Evolutionary conservation across 2,888 invertebrate genomes (phyloP), one percentile per base, ranked within the genome.

Genomic region (Drosophila antonietae): DNA sequence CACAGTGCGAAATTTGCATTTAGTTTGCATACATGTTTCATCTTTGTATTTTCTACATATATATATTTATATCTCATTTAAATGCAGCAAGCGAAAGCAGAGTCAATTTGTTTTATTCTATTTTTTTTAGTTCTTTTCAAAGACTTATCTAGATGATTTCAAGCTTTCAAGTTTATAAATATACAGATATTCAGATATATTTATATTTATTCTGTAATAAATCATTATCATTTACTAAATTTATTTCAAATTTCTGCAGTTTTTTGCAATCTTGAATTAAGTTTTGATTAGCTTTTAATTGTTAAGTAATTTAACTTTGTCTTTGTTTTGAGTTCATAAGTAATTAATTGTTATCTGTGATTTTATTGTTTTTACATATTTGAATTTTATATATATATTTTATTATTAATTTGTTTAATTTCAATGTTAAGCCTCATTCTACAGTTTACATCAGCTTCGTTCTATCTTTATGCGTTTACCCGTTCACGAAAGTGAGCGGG

Each of bases 51-150:
- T 4, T 20, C 7, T 46, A 7, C 12, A 3, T 18, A 37, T 39
- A 18, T 49, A 31, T 49, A 6, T 49, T 31, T 51, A 31, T 33
- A 33, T 33, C 12, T 33, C 10, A 33, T 51, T 51, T 33, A 23
- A 59, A 49, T 57, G 57, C 57, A 57, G 44, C 57, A 57, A 57
- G 57, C 57, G 33, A 35, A 57, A 44, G 44, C n/a, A 33, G 15
- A 44, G 33, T 15, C 31, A 18, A 4, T 18, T 14, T 14, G 10
- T 18, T 43, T 8, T 43, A 2, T 33, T 18, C 28, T 8, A 28
- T 3, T 28, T 28, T 2, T 49, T 14, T 31, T n/a, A n/a, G 33
- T 14, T 49, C n/a, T 49, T 6, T 6, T 33, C 31, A 49, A 35
- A 20, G 51, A 33, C 33, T 33, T 51, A 14, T n/a, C 31, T 12